Conservation (phyloP, 2,888 invertebrate genomes). For the Sminthurides aquaticus region DNA sequence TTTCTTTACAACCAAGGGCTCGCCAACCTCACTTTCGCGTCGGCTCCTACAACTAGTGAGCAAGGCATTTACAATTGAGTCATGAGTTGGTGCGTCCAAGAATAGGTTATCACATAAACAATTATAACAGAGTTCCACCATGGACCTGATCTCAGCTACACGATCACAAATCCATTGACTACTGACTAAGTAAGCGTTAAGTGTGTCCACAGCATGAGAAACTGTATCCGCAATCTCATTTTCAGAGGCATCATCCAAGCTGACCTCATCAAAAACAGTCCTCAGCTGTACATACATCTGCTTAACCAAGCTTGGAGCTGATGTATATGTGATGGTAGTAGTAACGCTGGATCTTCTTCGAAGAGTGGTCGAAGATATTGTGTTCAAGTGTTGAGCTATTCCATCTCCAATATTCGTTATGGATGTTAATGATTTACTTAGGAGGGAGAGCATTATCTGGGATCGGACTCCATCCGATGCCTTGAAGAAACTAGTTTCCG, state of each 20-base stretch:
- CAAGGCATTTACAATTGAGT: no score
- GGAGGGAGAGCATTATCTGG: slow-evolving; percentile 16
- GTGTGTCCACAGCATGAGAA: slow-evolving; percentile 9
- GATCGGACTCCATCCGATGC: slow-evolving; percentile 11
- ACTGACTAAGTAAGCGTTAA: slow-evolving; percentile 12
- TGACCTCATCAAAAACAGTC: slow-evolving; percentile 15
- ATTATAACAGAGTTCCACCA: slow-evolving; percentile 24
- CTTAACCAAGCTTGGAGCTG: not conserved
- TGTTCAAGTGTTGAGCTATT: not conserved
- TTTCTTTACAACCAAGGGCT: no score
- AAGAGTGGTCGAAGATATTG: not conserved
- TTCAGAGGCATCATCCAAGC: not conserved
- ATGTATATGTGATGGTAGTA: not conserved
- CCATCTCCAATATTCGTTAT: not conserved
- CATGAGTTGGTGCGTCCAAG: slow-evolving; percentile 25
- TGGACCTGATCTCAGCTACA: slow-evolving; percentile 21
- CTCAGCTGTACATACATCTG: not conserved
- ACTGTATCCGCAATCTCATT: slow-evolving; percentile 15
- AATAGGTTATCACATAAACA: slow-evolving; percentile 11
- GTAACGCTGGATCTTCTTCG: not conserved
- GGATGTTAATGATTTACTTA: not conserved
- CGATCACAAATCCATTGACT: slow-evolving; percentile 21
- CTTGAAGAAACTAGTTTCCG: slow-evolving; percentile 12
- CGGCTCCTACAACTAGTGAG: no score
- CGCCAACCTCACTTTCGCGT: no score